phyloP scores from a whole-genome alignment of 2,888 invertebrate genomes.

The Horisme vitalbata region DNA sequence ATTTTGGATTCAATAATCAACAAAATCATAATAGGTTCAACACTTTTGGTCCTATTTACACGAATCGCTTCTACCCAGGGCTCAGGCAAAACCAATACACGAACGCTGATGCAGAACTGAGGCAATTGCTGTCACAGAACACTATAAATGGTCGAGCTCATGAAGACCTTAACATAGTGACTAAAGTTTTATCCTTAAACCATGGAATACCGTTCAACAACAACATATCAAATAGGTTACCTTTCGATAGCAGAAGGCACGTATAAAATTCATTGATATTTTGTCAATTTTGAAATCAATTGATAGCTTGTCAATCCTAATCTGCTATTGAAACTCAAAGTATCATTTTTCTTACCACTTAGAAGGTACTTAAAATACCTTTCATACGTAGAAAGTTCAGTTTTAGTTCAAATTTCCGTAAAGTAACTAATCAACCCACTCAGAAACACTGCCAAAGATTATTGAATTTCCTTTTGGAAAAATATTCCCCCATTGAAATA shows the following conservation, averaged over 20 bases:
- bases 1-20: slow-evolving; percentile 83
- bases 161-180: slow-evolving; percentile 91
- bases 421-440: too few species aligned
- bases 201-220: slow-evolving; percentile 85
- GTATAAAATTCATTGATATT: slow-evolving; percentile 38
- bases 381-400: too few species aligned
- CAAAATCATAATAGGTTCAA: slow-evolving; percentile 65
- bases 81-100: slow-evolving; percentile 64
- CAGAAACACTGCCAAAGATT: slow-evolving; percentile 22
- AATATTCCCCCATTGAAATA: slow-evolving; percentile 4
- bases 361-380: too few species aligned
- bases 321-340: slow-evolving; percentile 17
- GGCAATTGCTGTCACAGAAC: slow-evolving; percentile 85
- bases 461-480: slow-evolving; percentile 1
- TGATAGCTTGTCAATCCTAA: slow-evolving; percentile 12
- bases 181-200: slow-evolving; percentile 90
- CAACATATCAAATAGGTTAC: slow-evolving; percentile 64
- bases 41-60: slow-evolving; percentile 54
- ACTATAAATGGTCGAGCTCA: slow-evolving; percentile 85
- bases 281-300: too few species aligned
- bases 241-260: slow-evolving; percentile 70
- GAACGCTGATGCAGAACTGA: slow-evolving; percentile 82
- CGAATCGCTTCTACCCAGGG: slow-evolving; percentile 58
- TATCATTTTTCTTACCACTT: too few species aligned
- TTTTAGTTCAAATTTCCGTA: too few species aligned